A percentile compares a stretch with the other conserved stretches of the same genome.
phyloP scores from a whole-genome alignment of 2,888 invertebrate genomes.

The Ischnus inquisitorius region DNA sequence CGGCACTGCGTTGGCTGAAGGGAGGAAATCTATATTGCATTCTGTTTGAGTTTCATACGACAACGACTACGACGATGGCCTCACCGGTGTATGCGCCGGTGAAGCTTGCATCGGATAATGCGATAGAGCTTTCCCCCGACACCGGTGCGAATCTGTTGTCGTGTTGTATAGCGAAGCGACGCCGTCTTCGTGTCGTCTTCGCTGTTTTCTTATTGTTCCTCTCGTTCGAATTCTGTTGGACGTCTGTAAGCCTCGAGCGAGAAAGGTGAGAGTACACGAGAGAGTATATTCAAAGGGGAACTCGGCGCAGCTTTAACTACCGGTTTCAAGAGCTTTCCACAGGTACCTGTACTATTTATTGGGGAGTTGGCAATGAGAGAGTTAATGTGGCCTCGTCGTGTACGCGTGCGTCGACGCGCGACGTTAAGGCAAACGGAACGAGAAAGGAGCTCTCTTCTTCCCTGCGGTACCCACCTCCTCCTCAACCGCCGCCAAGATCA shows the following conservation, averaged over 20 bases:
- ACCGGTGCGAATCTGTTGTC: constrained; percentile 14
- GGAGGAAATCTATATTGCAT: constrained; percentile 40
- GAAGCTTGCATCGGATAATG: constrained; percentile 69
- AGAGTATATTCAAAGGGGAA: constrained; percentile 34
- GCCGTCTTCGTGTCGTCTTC: constrained; percentile 28
- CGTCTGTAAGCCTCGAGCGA: constrained; percentile 4
- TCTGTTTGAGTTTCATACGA: constrained; percentile 67
- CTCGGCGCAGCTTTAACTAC: constrained; percentile 41
- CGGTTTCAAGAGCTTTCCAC: constrained; percentile 49
- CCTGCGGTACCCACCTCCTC: constrained; percentile 19
- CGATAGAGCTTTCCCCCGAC: constrained; percentile 65
- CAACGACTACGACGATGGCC: constrained; percentile 45
- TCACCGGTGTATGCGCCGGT: constrained; percentile 21
- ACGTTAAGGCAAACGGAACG: constrained; percentile 58
- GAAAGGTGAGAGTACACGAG: constrained; percentile 4
- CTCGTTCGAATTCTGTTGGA: constrained; percentile 4
- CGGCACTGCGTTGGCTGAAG: constrained; percentile 19
- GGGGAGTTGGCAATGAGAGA: constrained; percentile 38
- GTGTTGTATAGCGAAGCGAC: constrained; percentile 14
- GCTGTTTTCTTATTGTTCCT: constrained; percentile 50
- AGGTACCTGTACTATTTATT: constrained; percentile 55
- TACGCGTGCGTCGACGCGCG: constrained; percentile 45
- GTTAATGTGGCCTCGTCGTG: constrained; percentile 38
- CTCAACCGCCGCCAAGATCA: constrained; percentile 79
- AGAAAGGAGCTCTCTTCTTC: constrained; percentile 33